These are phyloP conservation scores for Lagocephalus sceleratus DNA, from an alignment of 2,797 vertebrate genomes.

Conservation along the genomic window DNA sequence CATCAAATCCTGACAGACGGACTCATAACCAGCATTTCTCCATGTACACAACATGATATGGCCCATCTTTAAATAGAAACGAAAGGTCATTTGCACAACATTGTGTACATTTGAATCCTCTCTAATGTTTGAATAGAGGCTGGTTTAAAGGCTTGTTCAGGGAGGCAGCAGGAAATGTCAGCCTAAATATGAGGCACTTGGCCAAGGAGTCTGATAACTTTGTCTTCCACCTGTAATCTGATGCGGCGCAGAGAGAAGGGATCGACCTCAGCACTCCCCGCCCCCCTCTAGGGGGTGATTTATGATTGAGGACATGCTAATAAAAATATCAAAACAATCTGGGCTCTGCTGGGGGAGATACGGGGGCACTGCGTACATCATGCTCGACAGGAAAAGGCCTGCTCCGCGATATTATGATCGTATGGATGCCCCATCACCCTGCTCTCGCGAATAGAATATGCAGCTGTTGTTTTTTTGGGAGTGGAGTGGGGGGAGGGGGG, in stretches of 20 bases:
- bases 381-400: slow-evolving; percentile 69
- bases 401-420: slow-evolving; percentile 51
- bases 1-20: slow-evolving; percentile 56
- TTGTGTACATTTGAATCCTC: slow-evolving; percentile 67
- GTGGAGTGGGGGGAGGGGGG: slow-evolving; percentile 29
- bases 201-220: slow-evolving; percentile 70
- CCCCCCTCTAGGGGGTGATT: slow-evolving; percentile 65
- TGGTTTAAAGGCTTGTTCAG: slow-evolving; percentile 26
- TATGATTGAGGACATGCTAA: slow-evolving; percentile 84
- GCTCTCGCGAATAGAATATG: slow-evolving; percentile 52
- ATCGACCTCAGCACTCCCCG: slow-evolving; percentile 32
- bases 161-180: slow-evolving; percentile 20
- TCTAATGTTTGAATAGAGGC: slow-evolving; percentile 48
- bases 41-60: no score
- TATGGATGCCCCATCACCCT: slow-evolving; percentile 45
- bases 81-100: slow-evolving; percentile 61
- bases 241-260: slow-evolving; percentile 57
- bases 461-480: slow-evolving; percentile 51
- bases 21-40: no score
- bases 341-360: slow-evolving; percentile 80
- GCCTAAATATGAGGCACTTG: slow-evolving; percentile 55
- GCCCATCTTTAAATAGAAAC: no score
- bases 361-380: slow-evolving; percentile 76
- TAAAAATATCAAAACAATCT: slow-evolving; percentile 85
- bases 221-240: slow-evolving; percentile 78